Evolutionary conservation across 2,888 invertebrate genomes (phyloP), one percentile per base, ranked within the genome.

Genomic region (Axea sp.): DNA sequence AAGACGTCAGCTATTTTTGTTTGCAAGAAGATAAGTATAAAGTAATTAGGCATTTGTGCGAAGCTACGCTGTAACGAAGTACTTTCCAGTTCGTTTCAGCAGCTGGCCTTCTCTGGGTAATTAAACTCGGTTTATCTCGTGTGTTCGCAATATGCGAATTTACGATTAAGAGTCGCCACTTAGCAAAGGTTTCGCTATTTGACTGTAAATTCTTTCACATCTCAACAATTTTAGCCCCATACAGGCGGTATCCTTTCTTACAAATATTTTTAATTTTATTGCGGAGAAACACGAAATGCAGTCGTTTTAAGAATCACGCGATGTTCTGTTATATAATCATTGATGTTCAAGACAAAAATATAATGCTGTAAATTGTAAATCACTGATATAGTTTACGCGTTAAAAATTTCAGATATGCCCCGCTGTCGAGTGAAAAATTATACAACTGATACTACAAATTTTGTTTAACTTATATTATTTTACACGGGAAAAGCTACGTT

Each of bases 21-120:
- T 41, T 17, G 41, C 49, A 62, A 55, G 26, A 55, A 65, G 73
- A 64, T 77, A 75, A 75, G 76, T 69, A 76, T 59, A 28, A 77
- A 75, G 77, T 78, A 80, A 82, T 83, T 81, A 82, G 76, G 75
- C 77, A 76, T 78, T 78, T 71, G 76, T 73, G 67, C 77, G 76
- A 71, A 77, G 78, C 51, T 73, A 60, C 77, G 73, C 76, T 77
- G 77, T 77, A 81, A 80, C 77, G 75, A 78, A 81, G 69, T 78
- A 71, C 78, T 82, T 80, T 76, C 77, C 78, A 77, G 76, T 76
- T 78, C 76, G 76, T 78, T 79, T 75, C 79, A 76, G 68, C 76
- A 65, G 75, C 77, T 77, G 80, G 75, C 75, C 74, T 79, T 77
- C 77, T 60, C 60, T 64, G 57, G 73, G 55, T 74, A 75, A 73